Evolutionary conservation across 2,888 invertebrate genomes (phyloP).

Genomic region (Lypha dubia): DNA sequence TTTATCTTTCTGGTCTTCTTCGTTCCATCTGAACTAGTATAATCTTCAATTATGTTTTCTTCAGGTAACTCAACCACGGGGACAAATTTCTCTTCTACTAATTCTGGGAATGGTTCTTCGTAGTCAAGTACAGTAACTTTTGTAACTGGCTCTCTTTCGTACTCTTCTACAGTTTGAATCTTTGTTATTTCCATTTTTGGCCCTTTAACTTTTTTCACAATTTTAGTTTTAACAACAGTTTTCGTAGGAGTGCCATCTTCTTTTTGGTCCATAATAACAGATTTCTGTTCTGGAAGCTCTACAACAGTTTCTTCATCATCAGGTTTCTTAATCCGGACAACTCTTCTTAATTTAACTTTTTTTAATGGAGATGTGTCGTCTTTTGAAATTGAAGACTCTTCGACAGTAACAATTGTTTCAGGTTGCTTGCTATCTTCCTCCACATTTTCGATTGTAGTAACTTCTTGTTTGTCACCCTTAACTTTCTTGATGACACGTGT

Average conservation of each 20-base stretch:
- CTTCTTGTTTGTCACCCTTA: conserved; percentile 18
- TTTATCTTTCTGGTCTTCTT: conserved; percentile 81
- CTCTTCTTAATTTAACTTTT: conserved; percentile 76
- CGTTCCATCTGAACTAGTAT: conserved; percentile 77
- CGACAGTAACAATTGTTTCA: conserved; percentile 10
- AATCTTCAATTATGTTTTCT: conserved; percentile 77
- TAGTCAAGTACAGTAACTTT: conserved; percentile 79
- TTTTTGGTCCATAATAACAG: conserved; percentile 81
- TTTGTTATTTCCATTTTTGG: conserved; percentile 82
- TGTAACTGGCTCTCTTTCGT: conserved; percentile 82
- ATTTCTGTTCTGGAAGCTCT: conserved; percentile 81
- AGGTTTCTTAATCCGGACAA: conserved; percentile 77
- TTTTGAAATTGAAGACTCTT: conserved; percentile 2
- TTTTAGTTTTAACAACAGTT: conserved; percentile 83
- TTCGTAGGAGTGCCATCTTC: conserved; percentile 81
- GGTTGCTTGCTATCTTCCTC: conserved; percentile 21
- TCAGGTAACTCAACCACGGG: conserved; percentile 80
- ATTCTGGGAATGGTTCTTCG: conserved; percentile 78
- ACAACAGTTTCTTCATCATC: conserved; percentile 78
- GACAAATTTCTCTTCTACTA: conserved; percentile 76
- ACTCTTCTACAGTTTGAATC: conserved; percentile 82
- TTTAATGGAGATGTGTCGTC: conserved; percentile 27
- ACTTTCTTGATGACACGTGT: conserved; percentile 28
- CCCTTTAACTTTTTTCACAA: conserved; percentile 84
- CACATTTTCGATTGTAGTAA: conserved; percentile 20